A percentile compares a stretch with the other conserved stretches of the same genome.
phyloP scores from a whole-genome alignment of 53 echinoderm and acorn worm genomes.

The Stichopus horrens region DNA sequence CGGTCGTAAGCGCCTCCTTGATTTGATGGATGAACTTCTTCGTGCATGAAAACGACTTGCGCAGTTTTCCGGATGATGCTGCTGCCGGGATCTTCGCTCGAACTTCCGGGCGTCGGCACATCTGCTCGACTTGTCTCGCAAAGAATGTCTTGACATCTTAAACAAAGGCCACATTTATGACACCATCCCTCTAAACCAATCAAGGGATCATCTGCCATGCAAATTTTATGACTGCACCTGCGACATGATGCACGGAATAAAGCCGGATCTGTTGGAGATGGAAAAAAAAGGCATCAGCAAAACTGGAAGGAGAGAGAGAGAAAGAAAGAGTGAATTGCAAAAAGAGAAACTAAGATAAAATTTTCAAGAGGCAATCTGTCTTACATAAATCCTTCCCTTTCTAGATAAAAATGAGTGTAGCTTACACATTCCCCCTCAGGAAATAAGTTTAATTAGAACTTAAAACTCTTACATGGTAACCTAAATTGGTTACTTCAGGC shows the following conservation, averaged over 20 bases:
- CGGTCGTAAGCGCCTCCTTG: neutral
- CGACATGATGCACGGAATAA: constrained; percentile 65
- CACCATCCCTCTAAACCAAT: constrained; percentile 87
- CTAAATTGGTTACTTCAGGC: too few species aligned
- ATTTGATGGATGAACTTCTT: constrained; percentile 16
- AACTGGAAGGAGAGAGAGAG: neutral
- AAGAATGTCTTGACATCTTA: constrained; percentile 74
- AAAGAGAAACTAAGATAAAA: neutral
- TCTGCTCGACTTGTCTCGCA: constrained; percentile 49
- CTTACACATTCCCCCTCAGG: too few species aligned
- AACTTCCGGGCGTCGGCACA: neutral
- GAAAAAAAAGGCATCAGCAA: neutral
- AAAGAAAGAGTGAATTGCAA: neutral
- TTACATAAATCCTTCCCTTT: too few species aligned
- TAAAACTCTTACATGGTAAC: too few species aligned
- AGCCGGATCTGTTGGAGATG: constrained; percentile 57
- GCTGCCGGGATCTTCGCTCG: neutral
- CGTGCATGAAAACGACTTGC: constrained; percentile 59
- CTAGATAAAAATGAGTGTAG: too few species aligned
- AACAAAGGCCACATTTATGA: constrained; percentile 75
- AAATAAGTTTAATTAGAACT: too few species aligned
- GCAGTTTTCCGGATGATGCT: constrained; percentile 60
- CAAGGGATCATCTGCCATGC: constrained; percentile 72
- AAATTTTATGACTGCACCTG: constrained; percentile 63
- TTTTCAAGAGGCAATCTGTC: too few species aligned